Percentiles rank a stretch among this genome's conserved stretches.
phyloP scores from a whole-genome alignment of 1,140 invertebrate genomes.

The Wasmannia auropunctata region DNA sequence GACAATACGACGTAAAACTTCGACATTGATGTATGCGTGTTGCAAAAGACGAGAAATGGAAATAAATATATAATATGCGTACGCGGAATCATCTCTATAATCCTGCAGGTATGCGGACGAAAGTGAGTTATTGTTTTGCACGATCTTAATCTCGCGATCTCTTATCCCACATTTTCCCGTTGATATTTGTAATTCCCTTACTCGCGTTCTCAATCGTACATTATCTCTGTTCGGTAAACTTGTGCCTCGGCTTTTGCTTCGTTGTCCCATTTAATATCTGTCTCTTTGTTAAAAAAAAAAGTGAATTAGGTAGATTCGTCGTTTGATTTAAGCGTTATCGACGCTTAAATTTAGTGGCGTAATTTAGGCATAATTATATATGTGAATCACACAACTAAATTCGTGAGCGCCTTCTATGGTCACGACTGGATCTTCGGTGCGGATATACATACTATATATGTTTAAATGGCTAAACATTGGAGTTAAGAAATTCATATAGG shows the following conservation, averaged over 20 bases:
- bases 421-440: too few species aligned
- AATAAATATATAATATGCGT: neutral
- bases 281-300: neutral
- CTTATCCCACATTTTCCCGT: neutral
- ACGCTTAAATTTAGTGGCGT: too few species aligned
- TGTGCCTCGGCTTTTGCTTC: too few species aligned
- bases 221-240: neutral
- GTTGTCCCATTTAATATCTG: neutral
- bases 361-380: too few species aligned
- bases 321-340: too few species aligned
- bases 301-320: too few species aligned
- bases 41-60: neutral
- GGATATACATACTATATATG: too few species aligned
- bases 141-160: neutral
- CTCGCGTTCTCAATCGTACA: neutral
- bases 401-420: too few species aligned
- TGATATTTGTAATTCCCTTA: neutral
- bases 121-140: conserved; percentile 11
- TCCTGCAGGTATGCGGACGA: neutral
- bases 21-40: neutral
- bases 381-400: too few species aligned
- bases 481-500: too few species aligned
- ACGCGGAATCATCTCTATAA: conserved; percentile 8
- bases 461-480: too few species aligned
- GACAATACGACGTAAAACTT: neutral